Conservation (phyloP, 2,888 invertebrate genomes). For the Zele albiditarsus region DNA sequence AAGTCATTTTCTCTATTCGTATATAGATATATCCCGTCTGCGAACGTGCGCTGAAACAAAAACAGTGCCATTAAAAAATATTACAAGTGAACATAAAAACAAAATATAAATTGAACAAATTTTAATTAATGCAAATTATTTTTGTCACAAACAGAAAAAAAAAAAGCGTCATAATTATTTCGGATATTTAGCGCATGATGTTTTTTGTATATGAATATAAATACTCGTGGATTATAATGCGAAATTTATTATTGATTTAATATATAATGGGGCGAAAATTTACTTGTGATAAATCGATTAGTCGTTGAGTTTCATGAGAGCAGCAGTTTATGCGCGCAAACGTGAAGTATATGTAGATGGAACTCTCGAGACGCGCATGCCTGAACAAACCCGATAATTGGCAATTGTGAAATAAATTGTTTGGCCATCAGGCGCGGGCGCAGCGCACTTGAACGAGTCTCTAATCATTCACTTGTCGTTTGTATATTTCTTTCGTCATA, state of each 20-base stretch:
- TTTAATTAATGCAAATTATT: not conserved
- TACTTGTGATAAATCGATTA: slow-evolving; percentile 21
- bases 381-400: slow-evolving; percentile 48
- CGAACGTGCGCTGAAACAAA: slow-evolving; percentile 26
- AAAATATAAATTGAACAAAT: not conserved
- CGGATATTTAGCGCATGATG: too few relatives aligned
- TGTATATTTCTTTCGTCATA: not conserved
- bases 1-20: slow-evolving; percentile 49
- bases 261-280: slow-evolving; percentile 21
- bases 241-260: not conserved
- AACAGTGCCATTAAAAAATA: slow-evolving; percentile 1
- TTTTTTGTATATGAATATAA: not conserved
- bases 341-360: slow-evolving; percentile 6
- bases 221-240: not conserved
- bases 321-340: slow-evolving; percentile 14
- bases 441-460: not conserved
- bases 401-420: slow-evolving; percentile 43
- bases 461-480: slow-evolving; percentile 7
- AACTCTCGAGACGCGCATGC: slow-evolving; percentile 36
- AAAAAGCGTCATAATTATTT: too few relatives aligned
- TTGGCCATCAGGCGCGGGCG: slow-evolving; percentile 12
- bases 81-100: not conserved
- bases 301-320: not conserved
- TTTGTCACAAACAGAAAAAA: not conserved
- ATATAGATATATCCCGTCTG: slow-evolving; percentile 32